Percentiles rank a stretch among this genome's conserved stretches.
Conservation (phyloP, 1,140 invertebrate species). For the Drosophila yakuba region DNA sequence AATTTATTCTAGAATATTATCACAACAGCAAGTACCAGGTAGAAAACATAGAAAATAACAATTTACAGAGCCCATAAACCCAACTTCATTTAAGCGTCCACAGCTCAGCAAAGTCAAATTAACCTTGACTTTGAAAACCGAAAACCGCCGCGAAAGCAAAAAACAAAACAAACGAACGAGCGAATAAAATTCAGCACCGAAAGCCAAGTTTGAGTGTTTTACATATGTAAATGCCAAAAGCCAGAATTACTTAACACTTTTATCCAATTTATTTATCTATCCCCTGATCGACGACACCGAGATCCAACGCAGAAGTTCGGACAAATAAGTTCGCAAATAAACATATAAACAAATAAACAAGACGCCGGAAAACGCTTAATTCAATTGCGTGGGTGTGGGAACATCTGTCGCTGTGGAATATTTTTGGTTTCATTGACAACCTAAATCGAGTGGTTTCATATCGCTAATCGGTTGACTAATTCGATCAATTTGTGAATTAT, state of each 20-base stretch:
- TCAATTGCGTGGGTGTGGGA: slow-evolving; percentile 36
- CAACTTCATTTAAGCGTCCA: slow-evolving; percentile 29
- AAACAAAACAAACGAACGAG: slow-evolving; percentile 27
- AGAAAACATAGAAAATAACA: slow-evolving; percentile 21
- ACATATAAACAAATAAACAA: not conserved
- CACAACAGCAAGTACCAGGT: slow-evolving; percentile 68
- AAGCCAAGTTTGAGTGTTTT: slow-evolving; percentile 56
- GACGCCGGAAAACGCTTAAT: slow-evolving; percentile 9
- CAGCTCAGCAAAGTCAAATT: slow-evolving; percentile 43
- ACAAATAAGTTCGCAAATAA: slow-evolving; percentile 18
- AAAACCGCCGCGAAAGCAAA: slow-evolving; percentile 23
- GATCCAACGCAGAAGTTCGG: not conserved
- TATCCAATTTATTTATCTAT: slow-evolving; percentile 20
- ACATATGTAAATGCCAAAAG: slow-evolving; percentile 65
- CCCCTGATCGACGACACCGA: not conserved
- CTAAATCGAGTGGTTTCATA: not conserved
- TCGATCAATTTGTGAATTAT: not conserved
- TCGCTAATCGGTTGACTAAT: slow-evolving; percentile 10
- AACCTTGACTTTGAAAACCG: slow-evolving; percentile 76
- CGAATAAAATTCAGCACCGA: slow-evolving; percentile 28
- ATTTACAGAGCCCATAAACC: slow-evolving; percentile 25
- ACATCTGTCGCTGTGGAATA: slow-evolving; percentile 23
- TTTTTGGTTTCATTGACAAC: slow-evolving; percentile 20
- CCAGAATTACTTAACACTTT: slow-evolving; percentile 30
- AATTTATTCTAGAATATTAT: slow-evolving; percentile 7